Base-by-base conservation (phyloP, 2,797 vertebrate genomes). In the Epinephelus awoara region DNA sequence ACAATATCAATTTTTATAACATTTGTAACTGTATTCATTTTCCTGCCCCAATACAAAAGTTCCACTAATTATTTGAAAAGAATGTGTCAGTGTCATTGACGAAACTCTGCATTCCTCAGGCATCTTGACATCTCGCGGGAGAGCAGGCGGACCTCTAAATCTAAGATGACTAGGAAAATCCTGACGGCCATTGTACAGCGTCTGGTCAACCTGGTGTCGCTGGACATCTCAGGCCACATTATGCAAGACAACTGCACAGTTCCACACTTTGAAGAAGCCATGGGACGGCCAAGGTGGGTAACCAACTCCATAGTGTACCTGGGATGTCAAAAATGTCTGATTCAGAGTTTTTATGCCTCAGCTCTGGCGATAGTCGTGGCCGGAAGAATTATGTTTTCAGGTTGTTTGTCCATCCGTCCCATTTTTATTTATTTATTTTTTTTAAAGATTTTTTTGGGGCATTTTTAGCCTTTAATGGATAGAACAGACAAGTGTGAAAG, bases 161-260 rank as follows among this genome's bases (percentile, higher is more conserved):
- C 97, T 86, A 98, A 99, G 92, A 96, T 99, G 92, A 98, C 96
- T 13, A 95, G 96, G 79, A 96, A 97, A 82, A 96, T 96, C 76
- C 92, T 99, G 75, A 97, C 96, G 7, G 96, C 96, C 75, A 94
- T 99, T 2, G 96, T 97, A 27, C 97, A 98, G 86, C 96, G 96
- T 83, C 90, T 99, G 91, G 94, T 95, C 67, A 96, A 96, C 82
- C 95, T 99, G 87, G 96, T 96, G 25, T 98, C 98, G 0, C 94
- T 99, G 70, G 98, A 99, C 91, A 97, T 99, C 92, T 99, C 98
- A 0, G 98, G 98, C 19, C 97, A 99, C 88, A 93, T 96, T 77
- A 98, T 99, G 96, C 93, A 97, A 83, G 98, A 99, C 90, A 99
- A 98, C 94, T 98, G 97, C 92, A 97, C 97, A 5, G 95, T 97